Evolutionary conservation across 2,113 vertebrate species (phyloP), one percentile per base, ranked within the genome.

Genomic region (Xerus inauris): DNA sequence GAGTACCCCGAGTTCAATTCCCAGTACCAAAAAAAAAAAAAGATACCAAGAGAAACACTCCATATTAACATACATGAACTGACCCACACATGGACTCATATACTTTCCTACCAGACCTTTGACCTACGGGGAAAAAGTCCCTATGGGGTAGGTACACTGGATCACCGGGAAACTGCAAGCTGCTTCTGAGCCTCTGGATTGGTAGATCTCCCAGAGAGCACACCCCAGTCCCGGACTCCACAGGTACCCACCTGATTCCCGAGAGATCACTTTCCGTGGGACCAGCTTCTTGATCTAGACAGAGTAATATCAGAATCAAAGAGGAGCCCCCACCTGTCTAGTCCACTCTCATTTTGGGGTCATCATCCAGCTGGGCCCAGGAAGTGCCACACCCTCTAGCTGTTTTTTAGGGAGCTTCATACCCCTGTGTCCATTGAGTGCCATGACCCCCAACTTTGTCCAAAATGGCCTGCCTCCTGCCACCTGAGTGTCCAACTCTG

Each of bases 271-370:
- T 94, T 86, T 95, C 69, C 85, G 88, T 76, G 92, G 85, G 51
- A 64, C 28, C 62, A 97, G 85, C 82, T 97, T 97, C 94, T 96
- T 97, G 71, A 97, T 47, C 97, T 97, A 73, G 12, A 24, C 13
- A 49, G 80, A 95, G 88, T 84, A 67, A 35, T 42, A 69, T 64
- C 35, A 92, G 67, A 85, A 69, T 64, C 45, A 65, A 80, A 49
- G 26, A 88, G 38, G n/a, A 73, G 51, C 51, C 4, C 8, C 11
- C 57, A 79, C 49, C 64, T 40, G 38, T 95, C 69, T 69, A 89
- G 49, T 38, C 24, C 20, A 94, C 26, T 10, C 47, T 84, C 40
- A 67, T 30, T 79, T 94, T 38, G 54, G 71, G 40, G 40, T 73
- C 28, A 45, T 40, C 45, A 47, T 95, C 54, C 35, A 72, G 47